Evolutionary conservation across 2,797 vertebrate species (phyloP).

Genomic region (Enteromius treurensis): DNA sequence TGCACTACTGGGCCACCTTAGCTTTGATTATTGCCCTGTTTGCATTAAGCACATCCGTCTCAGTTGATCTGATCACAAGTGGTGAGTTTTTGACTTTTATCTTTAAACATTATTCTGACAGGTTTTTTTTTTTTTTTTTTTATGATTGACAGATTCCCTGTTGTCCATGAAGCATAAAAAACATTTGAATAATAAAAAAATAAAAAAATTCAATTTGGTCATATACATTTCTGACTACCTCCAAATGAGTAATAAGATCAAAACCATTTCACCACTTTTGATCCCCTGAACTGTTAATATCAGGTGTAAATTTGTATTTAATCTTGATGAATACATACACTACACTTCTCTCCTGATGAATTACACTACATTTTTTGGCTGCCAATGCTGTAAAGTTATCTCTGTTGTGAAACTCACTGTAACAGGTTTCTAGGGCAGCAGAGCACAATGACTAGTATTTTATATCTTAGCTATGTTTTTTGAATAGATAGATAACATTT

Average conservation of each 20-base stretch:
- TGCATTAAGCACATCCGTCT: slow-evolving; percentile 1
- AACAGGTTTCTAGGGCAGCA: not conserved
- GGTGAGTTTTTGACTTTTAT: not conserved
- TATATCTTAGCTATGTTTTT: not conserved
- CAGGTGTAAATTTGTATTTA: not conserved
- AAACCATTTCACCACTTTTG: not conserved
- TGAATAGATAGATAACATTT: not conserved
- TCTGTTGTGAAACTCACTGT: not conserved
- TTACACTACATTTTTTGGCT: not conserved
- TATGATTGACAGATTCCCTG: not conserved
- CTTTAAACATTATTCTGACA: not conserved
- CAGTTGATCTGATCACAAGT: not conserved
- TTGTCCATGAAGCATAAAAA: not conserved
- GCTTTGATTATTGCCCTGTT: slow-evolving; percentile 4
- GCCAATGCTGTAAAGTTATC: not conserved
- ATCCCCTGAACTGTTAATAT: not conserved
- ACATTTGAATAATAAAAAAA: not conserved
- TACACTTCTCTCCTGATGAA: not conserved
- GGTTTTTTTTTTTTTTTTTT: not conserved
- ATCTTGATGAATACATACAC: not conserved
- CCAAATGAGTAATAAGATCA: not conserved
- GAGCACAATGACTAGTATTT: slow-evolving; percentile 1
- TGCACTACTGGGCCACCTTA: too few species aligned
- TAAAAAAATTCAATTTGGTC: too few species aligned
- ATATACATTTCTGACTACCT: not conserved